These are phyloP conservation scores for Eupelmus urozonus DNA, from an alignment of 2,888 invertebrate genomes.

Conservation along the genomic window DNA sequence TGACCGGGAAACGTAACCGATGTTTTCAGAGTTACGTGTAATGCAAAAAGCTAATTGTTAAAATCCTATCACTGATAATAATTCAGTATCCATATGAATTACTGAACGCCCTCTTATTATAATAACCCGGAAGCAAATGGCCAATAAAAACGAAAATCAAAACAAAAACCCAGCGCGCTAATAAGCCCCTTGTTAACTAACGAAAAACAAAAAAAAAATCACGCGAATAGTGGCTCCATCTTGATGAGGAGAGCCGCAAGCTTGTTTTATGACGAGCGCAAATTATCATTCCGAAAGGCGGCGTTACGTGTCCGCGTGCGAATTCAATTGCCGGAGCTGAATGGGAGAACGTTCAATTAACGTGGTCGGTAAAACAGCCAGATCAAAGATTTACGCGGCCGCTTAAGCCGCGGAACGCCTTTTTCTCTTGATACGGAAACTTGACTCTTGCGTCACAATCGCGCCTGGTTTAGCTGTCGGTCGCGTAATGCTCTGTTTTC, in stretches of 20 bases:
- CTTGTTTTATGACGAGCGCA: conserved; percentile 21
- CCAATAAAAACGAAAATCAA: neutral
- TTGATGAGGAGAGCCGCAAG: neutral
- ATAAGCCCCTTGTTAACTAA: neutral
- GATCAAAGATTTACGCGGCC: conserved; percentile 44
- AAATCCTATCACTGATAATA: too few species aligned
- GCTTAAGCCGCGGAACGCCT: conserved; percentile 16
- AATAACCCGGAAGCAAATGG: neutral
- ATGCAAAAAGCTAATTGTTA: too few species aligned
- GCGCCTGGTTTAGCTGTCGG: neutral
- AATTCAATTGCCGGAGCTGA: conserved; percentile 10
- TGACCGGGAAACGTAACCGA: neutral
- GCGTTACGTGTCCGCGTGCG: conserved; percentile 17
- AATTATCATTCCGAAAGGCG: conserved; percentile 38
- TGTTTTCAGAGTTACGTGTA: neutral
- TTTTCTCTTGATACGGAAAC: conserved; percentile 49
- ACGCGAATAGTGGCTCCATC: conserved; percentile 50
- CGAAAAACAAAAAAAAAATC: neutral
- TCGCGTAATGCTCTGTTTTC: conserved; percentile 42
- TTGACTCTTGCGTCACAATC: conserved; percentile 50
- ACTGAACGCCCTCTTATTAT: too few species aligned
- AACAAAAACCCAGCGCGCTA: too few species aligned
- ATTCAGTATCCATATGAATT: too few species aligned
- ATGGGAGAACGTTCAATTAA: conserved; percentile 45
- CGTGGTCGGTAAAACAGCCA: conserved; percentile 52